These are phyloP conservation scores for Neoniphon sammara DNA, from an alignment of 2,797 vertebrate genomes.

Conservation along the genomic window DNA sequence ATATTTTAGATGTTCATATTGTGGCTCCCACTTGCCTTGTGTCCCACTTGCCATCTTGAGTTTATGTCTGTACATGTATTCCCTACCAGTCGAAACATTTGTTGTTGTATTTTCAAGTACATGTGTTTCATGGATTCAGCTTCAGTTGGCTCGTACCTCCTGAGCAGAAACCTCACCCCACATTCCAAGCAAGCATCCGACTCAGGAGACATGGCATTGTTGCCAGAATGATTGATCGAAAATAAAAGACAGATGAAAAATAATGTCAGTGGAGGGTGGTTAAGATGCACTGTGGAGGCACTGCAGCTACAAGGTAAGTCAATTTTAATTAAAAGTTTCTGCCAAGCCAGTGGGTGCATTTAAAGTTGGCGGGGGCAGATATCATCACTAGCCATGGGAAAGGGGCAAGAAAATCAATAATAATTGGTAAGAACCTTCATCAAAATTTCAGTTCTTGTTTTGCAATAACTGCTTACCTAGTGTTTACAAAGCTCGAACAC, in stretches of 20 bases:
- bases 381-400: slow-evolving; percentile 16
- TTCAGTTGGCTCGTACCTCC: neutral
- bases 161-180: neutral
- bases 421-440: slow-evolving; percentile 8
- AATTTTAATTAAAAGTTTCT: slow-evolving; percentile 66
- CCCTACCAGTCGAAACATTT: neutral
- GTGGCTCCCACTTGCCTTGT: neutral
- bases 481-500: neutral
- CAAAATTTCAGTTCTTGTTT: slow-evolving; percentile 2
- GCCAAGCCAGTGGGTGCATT: slow-evolving; percentile 32
- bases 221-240: slow-evolving; percentile 58
- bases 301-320: slow-evolving; percentile 39
- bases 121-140: neutral
- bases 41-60: neutral
- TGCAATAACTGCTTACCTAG: neutral
- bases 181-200: slow-evolving; percentile 29
- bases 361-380: slow-evolving; percentile 30
- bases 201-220: slow-evolving; percentile 28
- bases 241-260: slow-evolving; percentile 56
- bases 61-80: neutral
- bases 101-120: neutral
- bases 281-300: slow-evolving; percentile 35
- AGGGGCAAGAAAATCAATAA: slow-evolving; percentile 29
- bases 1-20: neutral
- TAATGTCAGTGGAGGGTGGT: slow-evolving; percentile 40